phyloP scores from a whole-genome alignment of 2,888 invertebrate species.

The Polymixis lichenea region DNA sequence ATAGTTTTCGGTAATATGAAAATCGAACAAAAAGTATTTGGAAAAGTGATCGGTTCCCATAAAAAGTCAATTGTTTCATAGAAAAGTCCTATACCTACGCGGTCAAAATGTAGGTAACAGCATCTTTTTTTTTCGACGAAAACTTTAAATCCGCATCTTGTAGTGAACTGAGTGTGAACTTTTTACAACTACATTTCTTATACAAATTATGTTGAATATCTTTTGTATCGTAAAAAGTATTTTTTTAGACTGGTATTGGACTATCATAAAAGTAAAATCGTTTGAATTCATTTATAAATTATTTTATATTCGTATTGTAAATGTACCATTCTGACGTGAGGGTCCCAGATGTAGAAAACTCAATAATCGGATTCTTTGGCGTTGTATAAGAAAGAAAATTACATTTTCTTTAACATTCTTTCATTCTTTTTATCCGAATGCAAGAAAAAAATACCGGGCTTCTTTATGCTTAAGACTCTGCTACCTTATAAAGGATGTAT shows the following conservation, averaged over 20 bases:
- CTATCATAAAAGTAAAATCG: background rate
- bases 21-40: no score
- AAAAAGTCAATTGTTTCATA: no score
- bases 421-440: no score
- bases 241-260: background rate
- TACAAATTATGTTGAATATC: background rate
- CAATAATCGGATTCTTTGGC: background rate
- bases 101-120: no score
- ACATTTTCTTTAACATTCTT: background rate
- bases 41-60: no score
- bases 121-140: no score
- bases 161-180: no score
- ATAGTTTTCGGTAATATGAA: no score
- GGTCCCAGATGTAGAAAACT: background rate
- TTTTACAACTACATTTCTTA: background rate
- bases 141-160: no score
- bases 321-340: background rate
- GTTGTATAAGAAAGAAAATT: background rate
- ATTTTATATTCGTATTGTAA: background rate
- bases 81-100: no score
- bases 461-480: background rate
- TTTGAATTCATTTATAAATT: background rate
- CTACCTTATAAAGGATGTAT: no score
- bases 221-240: background rate
- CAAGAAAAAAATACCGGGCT: background rate